These are phyloP conservation scores for Lophotis ruficrista DNA, from an alignment of 2,113 vertebrate species.

Conservation along the genomic window DNA sequence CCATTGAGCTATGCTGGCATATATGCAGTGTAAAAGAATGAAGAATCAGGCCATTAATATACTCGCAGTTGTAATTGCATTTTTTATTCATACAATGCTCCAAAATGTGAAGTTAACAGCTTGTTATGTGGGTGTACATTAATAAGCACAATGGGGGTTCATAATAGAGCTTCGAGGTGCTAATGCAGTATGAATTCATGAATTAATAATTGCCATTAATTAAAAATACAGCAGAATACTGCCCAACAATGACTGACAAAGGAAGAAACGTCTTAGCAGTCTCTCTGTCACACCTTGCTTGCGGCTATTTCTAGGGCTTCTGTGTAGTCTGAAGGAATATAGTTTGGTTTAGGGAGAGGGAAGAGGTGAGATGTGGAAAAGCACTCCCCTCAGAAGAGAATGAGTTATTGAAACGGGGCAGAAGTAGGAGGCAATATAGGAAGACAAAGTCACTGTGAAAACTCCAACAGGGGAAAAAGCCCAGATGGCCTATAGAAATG, in stretches of 20 bases:
- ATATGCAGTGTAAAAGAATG: background rate
- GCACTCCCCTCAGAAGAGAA: background rate
- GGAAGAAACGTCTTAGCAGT: background rate
- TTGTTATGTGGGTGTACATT: slow-evolving; percentile 45
- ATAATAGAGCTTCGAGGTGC: background rate
- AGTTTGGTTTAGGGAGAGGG: background rate
- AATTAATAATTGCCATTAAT: slow-evolving; percentile 52
- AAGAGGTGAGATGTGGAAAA: background rate
- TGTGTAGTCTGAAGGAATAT: background rate
- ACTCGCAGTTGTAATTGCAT: background rate
- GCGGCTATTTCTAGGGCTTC: background rate
- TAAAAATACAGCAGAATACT: background rate
- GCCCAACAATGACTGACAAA: background rate
- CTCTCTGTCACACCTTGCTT: background rate
- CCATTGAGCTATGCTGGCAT: background rate
- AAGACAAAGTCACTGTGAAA: slow-evolving; percentile 20
- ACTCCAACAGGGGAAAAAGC: slow-evolving; percentile 2
- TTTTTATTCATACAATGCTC: background rate
- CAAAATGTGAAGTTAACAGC: slow-evolving; percentile 31
- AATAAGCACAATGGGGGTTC: slow-evolving; percentile 47
- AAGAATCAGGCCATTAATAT: slow-evolving; percentile 16
- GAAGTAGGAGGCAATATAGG: background rate
- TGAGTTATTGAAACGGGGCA: background rate
- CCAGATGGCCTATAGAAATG: slow-evolving; percentile 59
- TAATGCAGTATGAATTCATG: slow-evolving; percentile 37